Conservation (phyloP, 2,888 invertebrate genomes). For the Lymantria monacha region DNA sequence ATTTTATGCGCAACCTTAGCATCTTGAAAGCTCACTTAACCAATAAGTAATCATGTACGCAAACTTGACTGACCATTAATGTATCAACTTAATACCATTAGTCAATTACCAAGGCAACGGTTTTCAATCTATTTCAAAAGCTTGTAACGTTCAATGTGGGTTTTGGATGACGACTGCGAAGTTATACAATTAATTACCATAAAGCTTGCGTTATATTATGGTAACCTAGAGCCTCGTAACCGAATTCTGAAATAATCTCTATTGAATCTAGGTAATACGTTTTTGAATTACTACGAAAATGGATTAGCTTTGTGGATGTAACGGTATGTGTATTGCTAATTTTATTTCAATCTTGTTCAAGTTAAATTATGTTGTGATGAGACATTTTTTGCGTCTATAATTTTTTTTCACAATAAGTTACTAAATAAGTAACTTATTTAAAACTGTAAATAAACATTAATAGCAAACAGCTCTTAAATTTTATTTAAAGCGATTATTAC, state of each 20-base stretch:
- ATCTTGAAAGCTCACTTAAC: slow-evolving; percentile 8
- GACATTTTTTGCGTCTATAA: no score
- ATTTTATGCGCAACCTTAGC: slow-evolving; percentile 8
- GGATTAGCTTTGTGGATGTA: slow-evolving; percentile 28
- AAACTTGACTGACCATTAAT: slow-evolving; percentile 26
- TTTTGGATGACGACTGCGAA: slow-evolving; percentile 46
- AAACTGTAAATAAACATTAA: no score
- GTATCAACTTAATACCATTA: slow-evolving; percentile 27
- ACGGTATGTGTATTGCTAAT: slow-evolving; percentile 25
- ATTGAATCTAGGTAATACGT: slow-evolving; percentile 58
- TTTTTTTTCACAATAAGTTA: no score
- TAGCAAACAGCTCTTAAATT: no score
- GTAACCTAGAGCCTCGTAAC: slow-evolving; percentile 60
- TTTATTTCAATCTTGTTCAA: slow-evolving; percentile 26
- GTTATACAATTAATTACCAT: slow-evolving; percentile 70
- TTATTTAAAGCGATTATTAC: no score
- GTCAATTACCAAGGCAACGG: slow-evolving; percentile 28
- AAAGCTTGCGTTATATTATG: slow-evolving; percentile 55
- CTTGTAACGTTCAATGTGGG: slow-evolving; percentile 50
- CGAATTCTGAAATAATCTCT: slow-evolving; percentile 48
- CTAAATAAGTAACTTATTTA: no score
- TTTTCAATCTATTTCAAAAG: slow-evolving; percentile 37
- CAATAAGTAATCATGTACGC: slow-evolving; percentile 8
- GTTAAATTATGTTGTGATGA: slow-evolving; percentile 13
- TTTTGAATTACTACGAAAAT: slow-evolving; percentile 52